phyloP scores from a whole-genome alignment of 2,113 vertebrate species.

The Cyanoderma ruficeps region DNA sequence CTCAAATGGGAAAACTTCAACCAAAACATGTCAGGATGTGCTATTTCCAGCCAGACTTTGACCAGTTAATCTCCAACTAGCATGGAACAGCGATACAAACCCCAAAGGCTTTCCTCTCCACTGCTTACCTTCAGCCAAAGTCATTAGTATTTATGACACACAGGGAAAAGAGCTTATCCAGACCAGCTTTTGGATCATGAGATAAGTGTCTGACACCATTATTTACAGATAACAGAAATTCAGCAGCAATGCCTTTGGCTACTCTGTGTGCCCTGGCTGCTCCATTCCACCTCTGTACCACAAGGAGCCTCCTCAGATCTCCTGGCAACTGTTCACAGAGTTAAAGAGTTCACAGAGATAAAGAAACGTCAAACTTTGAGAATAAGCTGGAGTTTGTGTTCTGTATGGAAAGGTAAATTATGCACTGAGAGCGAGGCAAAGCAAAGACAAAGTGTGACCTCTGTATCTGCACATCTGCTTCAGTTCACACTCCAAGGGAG shows the following conservation, averaged over 20 bases:
- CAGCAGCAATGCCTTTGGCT: background rate
- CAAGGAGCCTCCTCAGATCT: background rate
- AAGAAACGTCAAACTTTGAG: background rate
- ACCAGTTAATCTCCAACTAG: background rate
- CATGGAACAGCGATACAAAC: background rate
- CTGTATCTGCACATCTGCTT: conserved; percentile 41
- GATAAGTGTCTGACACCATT: background rate
- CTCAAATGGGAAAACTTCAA: background rate
- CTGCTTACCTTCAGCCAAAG: background rate
- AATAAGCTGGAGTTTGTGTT: background rate
- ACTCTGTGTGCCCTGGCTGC: background rate
- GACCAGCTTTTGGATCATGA: background rate
- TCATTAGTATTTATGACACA: background rate
- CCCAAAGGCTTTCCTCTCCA: background rate
- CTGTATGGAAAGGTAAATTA: background rate
- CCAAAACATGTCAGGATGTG: background rate
- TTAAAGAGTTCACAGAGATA: background rate
- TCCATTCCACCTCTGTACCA: background rate
- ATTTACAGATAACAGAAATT: background rate
- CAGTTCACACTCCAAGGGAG: conserved; percentile 37
- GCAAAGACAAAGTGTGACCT: conserved; percentile 11
- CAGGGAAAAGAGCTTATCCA: background rate
- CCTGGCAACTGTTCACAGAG: background rate
- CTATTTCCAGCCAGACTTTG: background rate
- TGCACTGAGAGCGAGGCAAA: background rate